Conservation (phyloP, 2,113 vertebrate species). For the Pteropus alecto region DNA sequence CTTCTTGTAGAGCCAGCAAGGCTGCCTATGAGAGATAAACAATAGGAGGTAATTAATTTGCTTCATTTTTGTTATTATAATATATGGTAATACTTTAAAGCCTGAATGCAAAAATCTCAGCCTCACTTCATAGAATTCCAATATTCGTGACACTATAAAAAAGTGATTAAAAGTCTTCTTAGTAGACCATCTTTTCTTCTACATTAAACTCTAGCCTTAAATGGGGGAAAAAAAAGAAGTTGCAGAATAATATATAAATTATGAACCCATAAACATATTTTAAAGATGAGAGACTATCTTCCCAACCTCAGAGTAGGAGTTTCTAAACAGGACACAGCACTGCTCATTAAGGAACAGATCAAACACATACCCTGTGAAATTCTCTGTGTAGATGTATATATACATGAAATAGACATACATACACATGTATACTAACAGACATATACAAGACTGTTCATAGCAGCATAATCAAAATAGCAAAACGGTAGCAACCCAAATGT, state of each 20-base stretch:
- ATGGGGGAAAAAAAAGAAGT: background rate
- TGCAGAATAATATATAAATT: background rate
- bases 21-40: conserved; percentile 87
- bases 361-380: background rate
- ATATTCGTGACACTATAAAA: background rate
- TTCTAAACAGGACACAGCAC: background rate
- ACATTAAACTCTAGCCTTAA: background rate
- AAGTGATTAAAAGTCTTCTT: background rate
- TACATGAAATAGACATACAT: background rate
- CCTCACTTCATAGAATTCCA: background rate
- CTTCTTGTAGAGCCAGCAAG: conserved; percentile 90
- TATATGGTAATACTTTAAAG: background rate
- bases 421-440: background rate
- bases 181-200: background rate
- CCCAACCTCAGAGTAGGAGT: background rate
- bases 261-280: background rate
- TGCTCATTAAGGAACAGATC: background rate
- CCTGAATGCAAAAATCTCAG: background rate
- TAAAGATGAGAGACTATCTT: background rate
- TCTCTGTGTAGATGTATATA: background rate
- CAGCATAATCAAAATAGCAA: background rate
- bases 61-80: background rate
- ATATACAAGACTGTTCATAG: background rate
- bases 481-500: background rate
- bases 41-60: background rate